phyloP scores from a whole-genome alignment of 2,797 vertebrate genomes.

The Hyperoplus lanceolatus region DNA sequence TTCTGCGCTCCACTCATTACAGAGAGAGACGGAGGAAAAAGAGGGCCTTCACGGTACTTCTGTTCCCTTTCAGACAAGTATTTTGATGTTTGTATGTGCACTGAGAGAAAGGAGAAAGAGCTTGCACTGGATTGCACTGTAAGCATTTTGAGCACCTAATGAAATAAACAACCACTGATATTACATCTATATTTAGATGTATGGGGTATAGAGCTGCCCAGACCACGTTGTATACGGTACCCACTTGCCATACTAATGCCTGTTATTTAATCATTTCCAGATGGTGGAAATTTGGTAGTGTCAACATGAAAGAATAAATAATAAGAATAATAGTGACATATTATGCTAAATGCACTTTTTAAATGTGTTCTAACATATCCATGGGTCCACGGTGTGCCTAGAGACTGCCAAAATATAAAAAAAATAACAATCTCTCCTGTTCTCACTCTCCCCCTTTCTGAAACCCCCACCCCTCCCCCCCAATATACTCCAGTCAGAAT shows the following conservation, averaged over 20 bases:
- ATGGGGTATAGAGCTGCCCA: constrained; percentile 58
- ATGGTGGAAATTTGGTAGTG: constrained; percentile 74
- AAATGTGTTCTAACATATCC: no score
- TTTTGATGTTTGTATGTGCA: constrained; percentile 72
- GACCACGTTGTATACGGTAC: constrained; percentile 66
- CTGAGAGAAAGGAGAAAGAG: constrained; percentile 29
- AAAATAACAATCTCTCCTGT: no score
- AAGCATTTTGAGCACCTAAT: constrained; percentile 80
- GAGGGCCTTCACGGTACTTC: constrained; percentile 18
- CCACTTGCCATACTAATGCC: constrained; percentile 78
- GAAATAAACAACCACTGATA: constrained; percentile 72
- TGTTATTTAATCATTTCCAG: constrained; percentile 79
- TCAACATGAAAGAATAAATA: constrained; percentile 81
- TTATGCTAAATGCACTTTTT: no score
- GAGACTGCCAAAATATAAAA: no score
- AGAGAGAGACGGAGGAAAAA: constrained; percentile 43
- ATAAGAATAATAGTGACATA: constrained; percentile 55
- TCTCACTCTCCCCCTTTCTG: no score
- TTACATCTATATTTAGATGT: constrained; percentile 87
- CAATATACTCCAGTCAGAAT: no score
- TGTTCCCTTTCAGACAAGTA: constrained; percentile 53
- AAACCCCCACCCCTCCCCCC: no score
- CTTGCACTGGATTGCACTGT: constrained; percentile 72
- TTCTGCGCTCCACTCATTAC: constrained; percentile 78
- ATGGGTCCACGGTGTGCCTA: no score